Base-by-base conservation (phyloP, 2,797 vertebrate species). In the Thunnus albacares region DNA sequence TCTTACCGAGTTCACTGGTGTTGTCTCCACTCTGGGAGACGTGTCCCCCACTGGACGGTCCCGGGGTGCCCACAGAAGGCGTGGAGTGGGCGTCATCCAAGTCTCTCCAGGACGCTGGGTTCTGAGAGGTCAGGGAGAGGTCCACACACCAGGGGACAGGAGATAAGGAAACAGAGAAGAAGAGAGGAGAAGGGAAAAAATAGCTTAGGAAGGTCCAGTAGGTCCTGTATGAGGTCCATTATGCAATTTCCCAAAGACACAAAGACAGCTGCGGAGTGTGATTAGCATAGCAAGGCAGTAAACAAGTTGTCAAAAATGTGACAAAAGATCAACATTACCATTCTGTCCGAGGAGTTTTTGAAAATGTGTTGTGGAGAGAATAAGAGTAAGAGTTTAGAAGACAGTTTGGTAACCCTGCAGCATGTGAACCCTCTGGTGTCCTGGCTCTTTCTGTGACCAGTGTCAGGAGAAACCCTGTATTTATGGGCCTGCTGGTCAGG, bases 1-100 rank as follows among this genome's bases (percentile, higher is more conserved):
- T 93, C 97, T 96, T 97, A 99, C 98, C 98, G 92, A 98, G 97
- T 89, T 98, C 97, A 63, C 98, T 98, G 96, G 96, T 97, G 96
- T 98, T 99, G 95, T 99, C 98, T 81, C 97, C 97, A 56, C 97
- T 98, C 93, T 99, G 98, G 80, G 97, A 99, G 75, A 97, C 96
- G 4, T 98, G 98, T 85, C 98, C 97, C 91, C 97, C 98, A 12
- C 98, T 99, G 93, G 98, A 99, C 55, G 98, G 97, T 80, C 98
- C 98, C 0, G 97, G 98, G 81, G 98, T 99, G 83, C 98, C 97
- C 79, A 97, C 97, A 5, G 98, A 99, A 77, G 98, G 97, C 7
- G 97, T 98, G 79, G 98, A 98, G 84, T 97, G 97, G 91, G 96
- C 96, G 69, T 99, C 98, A 72, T 99, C 98, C 20, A 98, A 95